Conservation (phyloP, 2,888 invertebrate genomes). For the Catotricha subobsoleta region DNA sequence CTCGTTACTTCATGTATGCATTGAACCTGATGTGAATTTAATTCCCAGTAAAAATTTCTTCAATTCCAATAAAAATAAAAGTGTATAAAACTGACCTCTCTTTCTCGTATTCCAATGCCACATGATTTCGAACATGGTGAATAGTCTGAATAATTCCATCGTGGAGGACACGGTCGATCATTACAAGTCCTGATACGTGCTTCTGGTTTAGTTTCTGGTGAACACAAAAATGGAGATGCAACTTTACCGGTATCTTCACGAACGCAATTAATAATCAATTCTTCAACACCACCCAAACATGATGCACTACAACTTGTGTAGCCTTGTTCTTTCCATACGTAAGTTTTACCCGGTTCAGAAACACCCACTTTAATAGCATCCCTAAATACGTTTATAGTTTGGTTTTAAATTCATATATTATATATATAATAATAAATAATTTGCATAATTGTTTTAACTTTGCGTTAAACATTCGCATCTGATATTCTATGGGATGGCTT, state of each 20-base stretch:
- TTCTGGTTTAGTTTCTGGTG: slow-evolving; percentile 73
- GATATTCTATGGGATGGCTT: no score
- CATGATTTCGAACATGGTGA: slow-evolving; percentile 82
- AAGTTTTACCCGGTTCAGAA: slow-evolving; percentile 59
- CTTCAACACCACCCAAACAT: slow-evolving; percentile 77
- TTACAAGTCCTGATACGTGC: slow-evolving; percentile 80
- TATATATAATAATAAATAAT: no score
- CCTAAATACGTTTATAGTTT: slow-evolving; percentile 11
- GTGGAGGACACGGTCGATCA: slow-evolving; percentile 86
- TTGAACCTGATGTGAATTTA: slow-evolving; percentile 20
- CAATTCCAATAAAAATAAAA: background rate
- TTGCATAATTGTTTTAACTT: no score
- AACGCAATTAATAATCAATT: slow-evolving; percentile 74
- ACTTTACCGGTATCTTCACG: slow-evolving; percentile 72
- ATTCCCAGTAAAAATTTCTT: background rate
- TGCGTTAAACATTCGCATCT: no score
- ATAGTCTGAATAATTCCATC: slow-evolving; percentile 84
- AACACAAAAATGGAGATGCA: slow-evolving; percentile 74
- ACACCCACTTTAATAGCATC: slow-evolving; percentile 46
- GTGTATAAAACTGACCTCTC: slow-evolving; percentile 51
- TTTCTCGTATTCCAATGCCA: slow-evolving; percentile 81
- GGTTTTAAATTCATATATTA: no score
- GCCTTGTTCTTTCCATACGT: slow-evolving; percentile 77
- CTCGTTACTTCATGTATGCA: slow-evolving; percentile 51
- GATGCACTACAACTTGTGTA: slow-evolving; percentile 88